Conservation (phyloP, 2,113 vertebrate genomes). For the Scytalopus superciliaris region DNA sequence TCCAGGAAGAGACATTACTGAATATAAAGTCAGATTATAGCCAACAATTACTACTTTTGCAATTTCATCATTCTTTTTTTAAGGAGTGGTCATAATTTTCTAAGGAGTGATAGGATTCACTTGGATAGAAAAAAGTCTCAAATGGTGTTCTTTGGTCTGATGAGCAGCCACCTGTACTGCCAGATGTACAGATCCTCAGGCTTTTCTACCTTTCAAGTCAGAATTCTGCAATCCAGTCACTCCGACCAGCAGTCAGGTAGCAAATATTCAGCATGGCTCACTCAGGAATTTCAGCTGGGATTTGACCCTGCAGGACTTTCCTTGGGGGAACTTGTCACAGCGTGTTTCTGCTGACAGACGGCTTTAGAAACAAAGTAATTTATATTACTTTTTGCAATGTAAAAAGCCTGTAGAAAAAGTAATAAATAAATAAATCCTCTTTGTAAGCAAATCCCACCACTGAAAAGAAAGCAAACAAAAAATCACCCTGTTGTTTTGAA, state of each 20-base stretch:
- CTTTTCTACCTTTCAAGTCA: slow-evolving; percentile 10
- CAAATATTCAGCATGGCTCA: not conserved
- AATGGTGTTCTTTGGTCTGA: not conserved
- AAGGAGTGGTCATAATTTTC: not conserved
- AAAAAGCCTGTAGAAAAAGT: not conserved
- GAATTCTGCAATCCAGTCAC: not conserved
- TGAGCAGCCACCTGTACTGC: slow-evolving; percentile 28
- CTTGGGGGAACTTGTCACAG: not conserved
- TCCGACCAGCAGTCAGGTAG: not conserved
- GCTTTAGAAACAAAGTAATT: slow-evolving; percentile 4
- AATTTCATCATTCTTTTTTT: not conserved
- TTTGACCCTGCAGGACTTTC: slow-evolving; percentile 42
- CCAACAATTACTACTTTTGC: not conserved
- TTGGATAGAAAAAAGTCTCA: not conserved
- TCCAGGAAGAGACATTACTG: not conserved
- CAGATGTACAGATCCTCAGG: slow-evolving; percentile 43
- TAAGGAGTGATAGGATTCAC: not conserved
- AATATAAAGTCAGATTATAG: not conserved
- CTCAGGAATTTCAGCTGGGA: slow-evolving; percentile 50
- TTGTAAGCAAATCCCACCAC: not conserved
- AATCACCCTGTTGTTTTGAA: not conserved
- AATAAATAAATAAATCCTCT: not conserved
- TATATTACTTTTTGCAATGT: not conserved
- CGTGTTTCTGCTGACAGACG: not conserved
- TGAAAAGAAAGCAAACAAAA: not conserved